A percentile compares a stretch with the other conserved stretches of the same genome.
These are phyloP conservation scores for Lottia gigantea DNA, from an alignment of 2,888 invertebrate species.

Conservation along the genomic window DNA sequence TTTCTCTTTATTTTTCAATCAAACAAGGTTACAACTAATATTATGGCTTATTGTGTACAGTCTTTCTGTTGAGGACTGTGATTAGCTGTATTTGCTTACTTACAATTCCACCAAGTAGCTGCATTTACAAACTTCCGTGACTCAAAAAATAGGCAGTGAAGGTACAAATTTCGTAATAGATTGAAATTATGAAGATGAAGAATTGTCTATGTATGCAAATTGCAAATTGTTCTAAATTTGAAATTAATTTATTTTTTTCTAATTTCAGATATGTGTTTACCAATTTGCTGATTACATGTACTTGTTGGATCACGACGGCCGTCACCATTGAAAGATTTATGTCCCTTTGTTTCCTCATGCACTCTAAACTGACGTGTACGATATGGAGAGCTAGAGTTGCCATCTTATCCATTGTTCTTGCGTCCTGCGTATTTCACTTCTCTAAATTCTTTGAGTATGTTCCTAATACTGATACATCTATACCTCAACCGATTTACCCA, in stretches of 20 bases:
- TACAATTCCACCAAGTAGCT: too few species aligned
- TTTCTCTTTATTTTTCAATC: too few species aligned
- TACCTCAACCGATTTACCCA: conserved; percentile 16
- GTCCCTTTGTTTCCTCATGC: conserved; percentile 42
- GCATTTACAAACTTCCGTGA: too few species aligned
- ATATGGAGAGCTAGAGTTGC: conserved; percentile 33
- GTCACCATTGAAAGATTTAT: conserved; percentile 47
- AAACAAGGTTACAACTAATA: too few species aligned
- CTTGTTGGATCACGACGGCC: conserved; percentile 49
- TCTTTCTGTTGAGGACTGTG: too few species aligned
- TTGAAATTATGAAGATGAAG: too few species aligned
- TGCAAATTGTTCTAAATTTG: background rate
- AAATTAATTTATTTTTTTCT: background rate
- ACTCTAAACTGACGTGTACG: conserved; percentile 38
- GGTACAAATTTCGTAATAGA: too few species aligned
- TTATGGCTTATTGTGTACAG: too few species aligned
- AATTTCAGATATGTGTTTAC: conserved; percentile 37
- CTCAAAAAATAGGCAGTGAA: too few species aligned
- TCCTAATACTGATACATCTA: conserved; percentile 33
- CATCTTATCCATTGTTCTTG: conserved; percentile 37
- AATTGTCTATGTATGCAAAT: too few species aligned
- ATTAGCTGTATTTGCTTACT: too few species aligned
- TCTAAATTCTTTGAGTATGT: conserved; percentile 43
- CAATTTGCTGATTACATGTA: conserved; percentile 42
- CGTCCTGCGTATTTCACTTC: conserved; percentile 39